Base-by-base conservation (phyloP, 1,140 invertebrate species). In the Globodera rostochiensis region DNA sequence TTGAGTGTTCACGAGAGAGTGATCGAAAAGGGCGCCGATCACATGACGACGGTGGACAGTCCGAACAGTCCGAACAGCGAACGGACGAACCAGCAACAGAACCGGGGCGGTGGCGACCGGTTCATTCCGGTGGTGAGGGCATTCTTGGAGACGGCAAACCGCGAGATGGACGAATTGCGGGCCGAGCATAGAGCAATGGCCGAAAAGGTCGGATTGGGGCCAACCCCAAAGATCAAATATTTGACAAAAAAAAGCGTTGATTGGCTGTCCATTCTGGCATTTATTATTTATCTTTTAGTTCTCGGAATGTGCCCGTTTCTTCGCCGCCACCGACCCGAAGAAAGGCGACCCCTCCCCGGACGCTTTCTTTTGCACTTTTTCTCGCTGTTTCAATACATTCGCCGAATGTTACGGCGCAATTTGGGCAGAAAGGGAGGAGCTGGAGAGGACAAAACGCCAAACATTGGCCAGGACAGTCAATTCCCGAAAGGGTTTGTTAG, bases 301-400 rank as follows among this genome's bases (percentile, higher is more conserved):
- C 73, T 66, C 76, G 36, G 77, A 84, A 64, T 89, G 89, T 73
- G 81, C 80, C 67, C 60, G 75, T 45, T 84, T 80, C 70, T 98
- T 98, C 90, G 96, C 95, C 25, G 96, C 98, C 91, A 95, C 97
- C 87, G 93, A 94, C 1, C 93, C 94, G 3, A 60, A n/a, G 46
- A 70, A 78, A 47, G 64, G 50, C 79, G 66, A 93, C 15, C 92
- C 94, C 36, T 95, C 96, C 86, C 96, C 96, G 0, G 96, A 98
- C 86, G 96, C 97, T 89, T 96, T 99, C 91, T 98, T 98, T 91
- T 95, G 95, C 9, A 94, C 95, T 45, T 94, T 98, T 84, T 95
- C 97, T 90, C 92, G 93, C 6, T 98, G 98, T 91, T 90, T 99
- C 3, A 92, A 93, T 74, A 93, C 94, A 8, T 93, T 98, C 83